Base-by-base conservation (phyloP, 2,797 vertebrate species). In the Streptopelia turtur region DNA sequence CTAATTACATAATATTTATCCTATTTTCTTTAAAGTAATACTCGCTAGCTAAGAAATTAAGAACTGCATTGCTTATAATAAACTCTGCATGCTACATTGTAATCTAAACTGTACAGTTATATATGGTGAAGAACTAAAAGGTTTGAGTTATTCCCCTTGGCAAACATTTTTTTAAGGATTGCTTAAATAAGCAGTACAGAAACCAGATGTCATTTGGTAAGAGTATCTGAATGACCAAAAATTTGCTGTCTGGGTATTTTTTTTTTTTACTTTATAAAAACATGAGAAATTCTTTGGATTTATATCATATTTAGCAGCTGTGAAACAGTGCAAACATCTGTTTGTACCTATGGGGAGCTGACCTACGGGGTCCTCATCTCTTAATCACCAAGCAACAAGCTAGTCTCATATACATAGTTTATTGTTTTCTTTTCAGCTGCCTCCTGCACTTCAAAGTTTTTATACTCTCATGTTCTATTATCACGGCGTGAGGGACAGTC, bases 271-370 rank as follows among this genome's bases (percentile, higher is more conserved):
- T 98, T 98, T 98, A 97, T 98, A 97, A 98, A 98, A 98, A 98
- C 98, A 98, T 96, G 97, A 98, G 98, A 98, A 98, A 98, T 98
- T 98, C 98, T 97, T 98, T 98, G 98, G 98, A 98, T 98, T 98
- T 98, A 98, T 98, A 98, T 98, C 98, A 98, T 98, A 98, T 98
- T 98, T 98, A 98, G 98, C 98, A 98, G 98, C 98, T 98, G 98
- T 97, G 97, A 98, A 98, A 98, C 98, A 97, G 97, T 96, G 97
- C 98, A 98, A 98, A 98, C 98, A 98, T 98, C 98, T 98, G 98
- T 97, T 98, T 97, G 97, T 98, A 97, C 98, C 98, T 98, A 98
- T 97, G 97, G 98, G 98, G 97, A 98, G 97, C 94, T 97, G 97
- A 98, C 98, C 97, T 90, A 39, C 24, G 3, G 89, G 97, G 96